These are phyloP conservation scores for Microplitis manilae DNA, from an alignment of 2,888 invertebrate species.

Conservation along the genomic window DNA sequence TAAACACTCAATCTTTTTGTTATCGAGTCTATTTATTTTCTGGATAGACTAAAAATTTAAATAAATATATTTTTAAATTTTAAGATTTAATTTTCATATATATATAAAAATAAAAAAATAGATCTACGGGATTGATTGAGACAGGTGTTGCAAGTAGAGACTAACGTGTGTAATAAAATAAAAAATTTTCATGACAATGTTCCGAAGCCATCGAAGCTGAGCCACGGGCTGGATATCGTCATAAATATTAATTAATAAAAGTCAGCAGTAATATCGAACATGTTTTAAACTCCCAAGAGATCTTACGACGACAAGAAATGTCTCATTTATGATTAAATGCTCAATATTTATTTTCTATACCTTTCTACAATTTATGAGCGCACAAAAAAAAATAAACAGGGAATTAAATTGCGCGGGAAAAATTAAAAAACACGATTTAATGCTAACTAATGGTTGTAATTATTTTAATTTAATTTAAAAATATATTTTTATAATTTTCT, in stretches of 20 bases:
- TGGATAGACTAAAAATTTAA: background rate
- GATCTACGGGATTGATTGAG: conserved; percentile 36
- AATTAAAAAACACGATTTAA: conserved; percentile 1
- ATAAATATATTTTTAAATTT: conserved; percentile 19
- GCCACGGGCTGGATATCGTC: conserved; percentile 42
- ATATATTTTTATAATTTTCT: background rate
- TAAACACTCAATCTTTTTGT: background rate
- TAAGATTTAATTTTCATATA: background rate
- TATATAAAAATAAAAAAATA: background rate
- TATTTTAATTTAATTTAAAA: background rate
- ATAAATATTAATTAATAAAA: conserved; percentile 52
- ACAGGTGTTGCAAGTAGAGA: conserved; percentile 49
- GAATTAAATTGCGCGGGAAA: background rate
- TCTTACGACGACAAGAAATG: conserved; percentile 21
- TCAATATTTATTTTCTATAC: conserved; percentile 33
- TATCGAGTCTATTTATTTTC: background rate
- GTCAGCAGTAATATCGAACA: conserved; percentile 42
- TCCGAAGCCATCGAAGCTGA: conserved; percentile 11
- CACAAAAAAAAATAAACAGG: conserved; percentile 12
- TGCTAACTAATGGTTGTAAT: background rate
- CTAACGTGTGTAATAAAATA: conserved; percentile 50
- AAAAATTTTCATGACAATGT: conserved; percentile 30
- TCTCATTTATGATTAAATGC: conserved; percentile 30
- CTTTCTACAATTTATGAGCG: conserved; percentile 13
- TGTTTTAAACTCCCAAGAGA: conserved; percentile 26